Evolutionary conservation across 2,888 invertebrate species (phyloP).

Genomic region (Apotomis turbidana): DNA sequence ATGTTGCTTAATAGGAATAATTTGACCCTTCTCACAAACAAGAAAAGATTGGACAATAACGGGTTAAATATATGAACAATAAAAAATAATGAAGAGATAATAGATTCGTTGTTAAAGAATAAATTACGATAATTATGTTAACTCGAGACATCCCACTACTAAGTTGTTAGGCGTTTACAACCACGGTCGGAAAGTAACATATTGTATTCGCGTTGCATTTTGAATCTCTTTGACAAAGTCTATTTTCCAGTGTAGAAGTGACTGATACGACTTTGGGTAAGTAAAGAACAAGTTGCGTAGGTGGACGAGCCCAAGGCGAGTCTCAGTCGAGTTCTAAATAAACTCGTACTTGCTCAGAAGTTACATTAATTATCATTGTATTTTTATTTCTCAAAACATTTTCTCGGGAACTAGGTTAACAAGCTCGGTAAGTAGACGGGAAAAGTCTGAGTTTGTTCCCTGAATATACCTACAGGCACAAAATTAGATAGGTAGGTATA

Average conservation of each 20-base stretch:
- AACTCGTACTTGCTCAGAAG: conserved; percentile 20
- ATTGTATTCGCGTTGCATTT: background rate
- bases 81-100: conserved; percentile 47
- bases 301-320: conserved; percentile 16
- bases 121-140: conserved; percentile 51
- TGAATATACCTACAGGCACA: background rate
- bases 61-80: conserved; percentile 34
- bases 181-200: background rate
- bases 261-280: background rate
- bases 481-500: background rate
- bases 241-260: no score
- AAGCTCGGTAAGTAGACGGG: conserved; percentile 8
- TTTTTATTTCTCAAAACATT: conserved; percentile 5
- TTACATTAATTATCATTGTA: conserved; percentile 3
- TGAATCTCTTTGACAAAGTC: no score
- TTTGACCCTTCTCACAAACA: conserved; percentile 27
- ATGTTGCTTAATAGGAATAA: conserved; percentile 23
- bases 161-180: conserved; percentile 30
- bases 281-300: conserved; percentile 13
- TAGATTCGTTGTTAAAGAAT: conserved; percentile 51
- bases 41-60: conserved; percentile 19
- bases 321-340: conserved; percentile 15
- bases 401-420: conserved; percentile 11
- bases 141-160: conserved; percentile 45
- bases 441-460: conserved; percentile 1